Evolutionary conservation across 2,797 vertebrate species (phyloP).

Genomic region (Sebastes umbrosus): DNA sequence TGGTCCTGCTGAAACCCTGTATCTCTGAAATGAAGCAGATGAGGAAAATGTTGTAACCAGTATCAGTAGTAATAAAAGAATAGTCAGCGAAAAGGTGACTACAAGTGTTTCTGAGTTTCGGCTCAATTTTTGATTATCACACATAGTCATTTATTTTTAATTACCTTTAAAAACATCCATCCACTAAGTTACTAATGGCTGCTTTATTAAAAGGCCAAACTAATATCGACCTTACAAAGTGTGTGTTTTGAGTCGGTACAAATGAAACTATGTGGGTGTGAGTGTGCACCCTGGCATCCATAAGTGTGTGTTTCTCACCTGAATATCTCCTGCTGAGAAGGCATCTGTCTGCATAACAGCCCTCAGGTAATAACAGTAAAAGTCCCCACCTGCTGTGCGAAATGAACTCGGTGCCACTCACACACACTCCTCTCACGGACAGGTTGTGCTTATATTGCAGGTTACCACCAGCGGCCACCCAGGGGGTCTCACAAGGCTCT

Average conservation of each 20-base stretch:
- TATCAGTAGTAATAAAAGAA: neutral
- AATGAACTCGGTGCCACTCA: conserved; percentile 64
- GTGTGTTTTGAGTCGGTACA: conserved; percentile 7
- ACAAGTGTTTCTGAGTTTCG: neutral
- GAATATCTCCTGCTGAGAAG: conserved; percentile 64
- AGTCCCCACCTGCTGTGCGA: conserved; percentile 66
- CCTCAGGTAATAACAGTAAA: conserved; percentile 78
- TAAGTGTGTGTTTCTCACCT: conserved; percentile 46
- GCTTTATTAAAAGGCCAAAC: neutral
- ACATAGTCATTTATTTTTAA: neutral
- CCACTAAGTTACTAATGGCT: neutral
- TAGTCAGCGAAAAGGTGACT: neutral
- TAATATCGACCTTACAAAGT: neutral
- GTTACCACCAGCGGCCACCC: conserved; percentile 48
- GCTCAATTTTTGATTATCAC: neutral
- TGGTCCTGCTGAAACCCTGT: neutral
- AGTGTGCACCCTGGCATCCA: conserved; percentile 30
- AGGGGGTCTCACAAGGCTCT: conserved; percentile 60
- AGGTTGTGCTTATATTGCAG: conserved; percentile 68
- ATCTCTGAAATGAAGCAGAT: neutral
- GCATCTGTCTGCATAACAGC: conserved; percentile 79
- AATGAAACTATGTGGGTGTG: conserved; percentile 28
- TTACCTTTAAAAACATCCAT: neutral
- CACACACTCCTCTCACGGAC: conserved; percentile 45
- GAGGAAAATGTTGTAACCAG: neutral